These are phyloP conservation scores for Leuciscus waleckii DNA, from an alignment of 2,797 vertebrate genomes.

Conservation along the genomic window DNA sequence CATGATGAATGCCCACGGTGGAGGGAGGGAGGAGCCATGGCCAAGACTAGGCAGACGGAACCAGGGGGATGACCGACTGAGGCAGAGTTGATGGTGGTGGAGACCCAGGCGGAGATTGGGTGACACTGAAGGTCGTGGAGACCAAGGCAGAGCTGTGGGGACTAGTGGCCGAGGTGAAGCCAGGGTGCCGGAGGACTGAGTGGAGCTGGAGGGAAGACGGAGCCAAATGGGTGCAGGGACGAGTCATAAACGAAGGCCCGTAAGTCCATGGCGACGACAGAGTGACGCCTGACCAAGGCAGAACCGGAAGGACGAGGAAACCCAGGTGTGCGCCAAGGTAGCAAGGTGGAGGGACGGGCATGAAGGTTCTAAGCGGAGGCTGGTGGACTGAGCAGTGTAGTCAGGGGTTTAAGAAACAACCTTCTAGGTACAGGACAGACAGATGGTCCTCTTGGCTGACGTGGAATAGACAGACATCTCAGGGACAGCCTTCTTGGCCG, in stretches of 20 bases:
- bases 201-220: background rate
- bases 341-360: too few species aligned
- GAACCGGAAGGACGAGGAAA: background rate
- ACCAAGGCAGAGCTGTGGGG: background rate
- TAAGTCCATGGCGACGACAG: background rate
- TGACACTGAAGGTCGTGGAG: background rate
- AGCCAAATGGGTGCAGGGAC: background rate
- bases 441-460: too few species aligned
- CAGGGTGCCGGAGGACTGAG: background rate
- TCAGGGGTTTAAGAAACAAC: too few species aligned
- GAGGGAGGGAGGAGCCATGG: background rate
- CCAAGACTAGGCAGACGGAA: background rate
- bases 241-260: background rate
- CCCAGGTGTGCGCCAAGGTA: too few species aligned
- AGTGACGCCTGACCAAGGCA: background rate
- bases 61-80: background rate
- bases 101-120: background rate
- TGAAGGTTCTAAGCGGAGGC: too few species aligned
- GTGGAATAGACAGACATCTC: too few species aligned
- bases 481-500: too few species aligned
- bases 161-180: background rate
- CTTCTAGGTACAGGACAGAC: too few species aligned
- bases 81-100: background rate
- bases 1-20: background rate
- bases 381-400: too few species aligned